Base-by-base conservation (phyloP, 64 coral and sea anemone genomes). In the Trachythela sp. region DNA sequence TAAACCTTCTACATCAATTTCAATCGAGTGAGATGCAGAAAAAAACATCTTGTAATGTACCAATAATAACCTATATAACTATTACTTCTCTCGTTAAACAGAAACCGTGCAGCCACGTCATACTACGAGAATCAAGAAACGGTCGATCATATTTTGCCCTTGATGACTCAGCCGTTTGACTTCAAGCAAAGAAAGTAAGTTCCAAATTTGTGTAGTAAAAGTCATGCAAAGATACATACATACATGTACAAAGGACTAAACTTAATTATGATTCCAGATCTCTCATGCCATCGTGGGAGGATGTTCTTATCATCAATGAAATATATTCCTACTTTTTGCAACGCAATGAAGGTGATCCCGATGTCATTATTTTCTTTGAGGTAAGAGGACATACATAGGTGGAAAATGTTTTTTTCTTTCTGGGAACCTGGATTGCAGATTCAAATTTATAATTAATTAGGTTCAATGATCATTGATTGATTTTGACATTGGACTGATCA, bases 81-180 rank as follows among this genome's bases (percentile, higher is more conserved):
- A n/a, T n/a, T n/a, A n/a, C n/a, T n/a, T n/a, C n/a, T n/a, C n/a
- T n/a, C n/a, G n/a, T n/a, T n/a, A n/a, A n/a, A n/a, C 42, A 94
- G 93, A 48, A 32, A 51, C 84, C 89, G 93, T 31, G 91, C 92
- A 84, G 96, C 94, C 50, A 95, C 96, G 11, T 99, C 96, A 14
- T 99, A 91, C 70, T 99, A 99, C 85, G 96, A 97, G 70, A 90
- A 71, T 89, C 41, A 97, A 89, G 86, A 89, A 10, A 87, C 70
- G 32, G 93, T 99, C 48, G 93, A 93, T 85, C 92, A 93, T 85
- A 93, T 99, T 29, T 92, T 99, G 86, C 96, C 96, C 3, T 70
- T 99, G 14, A 99, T 99, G 96, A 99, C 96, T 5, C 93, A 99
- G 34, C 96, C 96, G 34, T 99, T 93, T 85, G 96, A 99, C 76